phyloP scores from a whole-genome alignment of 1,140 invertebrate species.

The Trichogramma pretiosum region DNA sequence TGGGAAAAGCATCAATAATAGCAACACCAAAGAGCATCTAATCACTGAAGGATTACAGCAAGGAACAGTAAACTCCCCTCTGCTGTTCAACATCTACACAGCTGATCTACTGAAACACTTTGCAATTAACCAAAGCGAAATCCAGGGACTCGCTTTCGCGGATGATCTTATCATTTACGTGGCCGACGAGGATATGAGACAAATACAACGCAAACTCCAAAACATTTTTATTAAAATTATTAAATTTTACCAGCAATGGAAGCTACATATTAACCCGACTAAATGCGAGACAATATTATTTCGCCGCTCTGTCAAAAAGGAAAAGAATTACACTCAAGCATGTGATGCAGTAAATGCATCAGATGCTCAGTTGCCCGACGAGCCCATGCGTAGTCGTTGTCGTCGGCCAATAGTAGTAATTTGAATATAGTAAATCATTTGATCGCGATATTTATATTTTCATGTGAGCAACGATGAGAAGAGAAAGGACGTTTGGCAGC shows the following conservation, averaged over 20 bases:
- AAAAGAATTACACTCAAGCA: not conserved
- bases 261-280: constrained; percentile 7
- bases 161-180: constrained; percentile 16
- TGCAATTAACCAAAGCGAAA: not conserved
- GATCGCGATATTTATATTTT: too few relatives aligned
- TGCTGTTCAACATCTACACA: constrained; percentile 19
- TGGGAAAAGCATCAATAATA: not conserved
- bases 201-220: constrained; percentile 1
- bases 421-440: too few relatives aligned
- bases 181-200: not conserved
- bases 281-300: constrained; percentile 19
- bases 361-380: too few relatives aligned
- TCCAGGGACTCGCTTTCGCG: constrained; percentile 5
- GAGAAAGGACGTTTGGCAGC: too few relatives aligned
- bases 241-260: constrained; percentile 10
- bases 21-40: not conserved
- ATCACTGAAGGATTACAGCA: constrained; percentile 21
- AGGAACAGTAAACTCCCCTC: constrained; percentile 20
- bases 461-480: too few relatives aligned
- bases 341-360: too few relatives aligned
- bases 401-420: too few relatives aligned
- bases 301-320: not conserved
- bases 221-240: constrained; percentile 9
- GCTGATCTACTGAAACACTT: constrained; percentile 7
- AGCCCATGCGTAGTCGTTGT: too few relatives aligned